Conservation (phyloP, 2,113 vertebrate species). For the Machaerirhynchus nigripectus region DNA sequence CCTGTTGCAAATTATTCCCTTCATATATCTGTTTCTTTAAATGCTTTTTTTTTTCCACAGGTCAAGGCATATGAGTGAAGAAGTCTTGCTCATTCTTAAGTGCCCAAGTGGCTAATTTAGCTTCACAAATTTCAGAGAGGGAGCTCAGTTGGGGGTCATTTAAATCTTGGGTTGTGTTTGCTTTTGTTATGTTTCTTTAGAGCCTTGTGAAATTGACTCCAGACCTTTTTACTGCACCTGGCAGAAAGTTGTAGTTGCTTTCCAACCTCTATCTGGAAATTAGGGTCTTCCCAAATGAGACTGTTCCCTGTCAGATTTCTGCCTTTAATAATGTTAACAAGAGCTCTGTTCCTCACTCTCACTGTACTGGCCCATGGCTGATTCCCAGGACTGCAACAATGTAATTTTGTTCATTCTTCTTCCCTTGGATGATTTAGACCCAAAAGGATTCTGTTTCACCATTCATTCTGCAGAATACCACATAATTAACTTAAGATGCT, state of each 20-base stretch:
- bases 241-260: constrained; percentile 5
- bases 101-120: constrained; percentile 21
- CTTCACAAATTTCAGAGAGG: neutral
- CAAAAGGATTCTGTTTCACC: neutral
- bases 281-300: neutral
- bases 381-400: neutral
- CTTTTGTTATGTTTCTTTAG: constrained; percentile 31
- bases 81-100: constrained; percentile 5
- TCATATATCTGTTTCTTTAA: neutral
- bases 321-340: neutral
- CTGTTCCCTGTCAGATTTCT: neutral
- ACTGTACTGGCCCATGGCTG: neutral
- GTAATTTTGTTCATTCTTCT: neutral
- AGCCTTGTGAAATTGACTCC: constrained; percentile 23
- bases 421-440: neutral
- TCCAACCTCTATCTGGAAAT: constrained; percentile 19
- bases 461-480: neutral
- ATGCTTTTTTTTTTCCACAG: neutral
- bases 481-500: neutral
- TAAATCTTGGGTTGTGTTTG: neutral
- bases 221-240: constrained; percentile 46
- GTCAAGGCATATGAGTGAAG: neutral
- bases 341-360: neutral
- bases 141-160: constrained; percentile 3
- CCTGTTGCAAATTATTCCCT: neutral